Evolutionary conservation across 2,113 vertebrate species (phyloP).

Genomic region (Chroicocephalus ridibundus): DNA sequence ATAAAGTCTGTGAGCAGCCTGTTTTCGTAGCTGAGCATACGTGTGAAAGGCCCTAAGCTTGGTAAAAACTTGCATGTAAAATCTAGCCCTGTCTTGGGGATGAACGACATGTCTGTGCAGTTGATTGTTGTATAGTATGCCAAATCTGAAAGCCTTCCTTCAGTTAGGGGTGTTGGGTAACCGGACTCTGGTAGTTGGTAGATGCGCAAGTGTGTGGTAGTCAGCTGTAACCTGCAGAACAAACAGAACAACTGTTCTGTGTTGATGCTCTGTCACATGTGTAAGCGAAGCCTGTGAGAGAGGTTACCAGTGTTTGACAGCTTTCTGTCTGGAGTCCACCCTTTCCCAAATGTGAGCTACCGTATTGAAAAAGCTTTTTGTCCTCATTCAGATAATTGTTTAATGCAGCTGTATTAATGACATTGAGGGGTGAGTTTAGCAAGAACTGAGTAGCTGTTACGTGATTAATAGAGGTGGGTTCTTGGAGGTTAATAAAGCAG

Average conservation of each 20-base stretch:
- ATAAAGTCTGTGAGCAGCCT: not conserved
- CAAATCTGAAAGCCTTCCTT: not conserved
- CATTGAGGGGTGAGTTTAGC: not conserved
- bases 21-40: not conserved
- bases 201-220: not conserved
- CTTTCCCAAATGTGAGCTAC: not conserved
- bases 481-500: conserved; percentile 19
- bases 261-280: rapidly evolving
- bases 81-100: not conserved
- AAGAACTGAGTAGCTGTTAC: not conserved
- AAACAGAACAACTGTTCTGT: not conserved
- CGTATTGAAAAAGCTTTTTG: not conserved
- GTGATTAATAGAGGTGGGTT: not conserved
- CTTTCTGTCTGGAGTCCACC: not conserved
- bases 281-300: not conserved
- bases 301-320: not conserved
- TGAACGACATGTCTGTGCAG: not conserved
- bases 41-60: not conserved
- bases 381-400: not conserved
- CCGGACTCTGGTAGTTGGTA: not conserved
- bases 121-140: not conserved
- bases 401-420: not conserved
- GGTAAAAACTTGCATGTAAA: not conserved
- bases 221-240: not conserved
- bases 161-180: not conserved